A percentile compares a stretch with the other conserved stretches of the same genome.
These are phyloP conservation scores for Volucella bombylans DNA, from an alignment of 2,888 invertebrate species.

Conservation along the genomic window DNA sequence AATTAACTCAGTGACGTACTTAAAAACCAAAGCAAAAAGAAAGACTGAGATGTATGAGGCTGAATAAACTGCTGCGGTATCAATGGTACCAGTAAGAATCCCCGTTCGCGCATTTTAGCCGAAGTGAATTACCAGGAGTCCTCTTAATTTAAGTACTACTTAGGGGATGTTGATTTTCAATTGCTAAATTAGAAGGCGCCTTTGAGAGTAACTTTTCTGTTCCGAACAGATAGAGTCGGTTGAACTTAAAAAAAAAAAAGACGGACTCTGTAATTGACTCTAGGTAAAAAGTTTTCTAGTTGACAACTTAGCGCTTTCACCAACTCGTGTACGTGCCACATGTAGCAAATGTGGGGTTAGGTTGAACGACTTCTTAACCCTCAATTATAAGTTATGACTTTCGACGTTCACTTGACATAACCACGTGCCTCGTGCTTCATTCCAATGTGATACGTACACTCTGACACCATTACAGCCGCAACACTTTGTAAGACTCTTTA, in stretches of 20 bases:
- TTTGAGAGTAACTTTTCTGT: conserved; percentile 49
- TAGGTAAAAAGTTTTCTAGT: not conserved
- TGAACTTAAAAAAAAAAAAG: conserved; percentile 15
- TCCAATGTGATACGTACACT: not conserved
- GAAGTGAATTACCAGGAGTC: conserved; percentile 57
- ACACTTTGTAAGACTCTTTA: conserved; percentile 37
- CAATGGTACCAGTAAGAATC: conserved; percentile 35
- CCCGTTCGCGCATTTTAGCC: conserved; percentile 36
- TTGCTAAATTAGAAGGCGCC: conserved; percentile 65
- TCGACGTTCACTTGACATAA: conserved; percentile 37
- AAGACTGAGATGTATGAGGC: not conserved
- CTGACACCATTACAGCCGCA: conserved; percentile 3
- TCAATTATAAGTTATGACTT: conserved; percentile 56
- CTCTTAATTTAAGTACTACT: conserved; percentile 69
- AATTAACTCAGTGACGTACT: conserved; percentile 56
- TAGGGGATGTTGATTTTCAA: conserved; percentile 69
- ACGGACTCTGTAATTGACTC: not conserved
- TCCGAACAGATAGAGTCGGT: conserved; percentile 1
- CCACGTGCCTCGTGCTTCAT: conserved; percentile 9
- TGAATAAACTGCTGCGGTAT: conserved; percentile 6
- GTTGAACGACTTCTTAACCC: conserved; percentile 38
- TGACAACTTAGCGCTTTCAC: not conserved
- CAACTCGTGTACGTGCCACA: conserved; percentile 21
- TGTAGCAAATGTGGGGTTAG: conserved; percentile 3
- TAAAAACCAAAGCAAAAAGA: not conserved